Base-by-base conservation (phyloP, 1,140 invertebrate genomes). In the Wiebesia pumilae region DNA sequence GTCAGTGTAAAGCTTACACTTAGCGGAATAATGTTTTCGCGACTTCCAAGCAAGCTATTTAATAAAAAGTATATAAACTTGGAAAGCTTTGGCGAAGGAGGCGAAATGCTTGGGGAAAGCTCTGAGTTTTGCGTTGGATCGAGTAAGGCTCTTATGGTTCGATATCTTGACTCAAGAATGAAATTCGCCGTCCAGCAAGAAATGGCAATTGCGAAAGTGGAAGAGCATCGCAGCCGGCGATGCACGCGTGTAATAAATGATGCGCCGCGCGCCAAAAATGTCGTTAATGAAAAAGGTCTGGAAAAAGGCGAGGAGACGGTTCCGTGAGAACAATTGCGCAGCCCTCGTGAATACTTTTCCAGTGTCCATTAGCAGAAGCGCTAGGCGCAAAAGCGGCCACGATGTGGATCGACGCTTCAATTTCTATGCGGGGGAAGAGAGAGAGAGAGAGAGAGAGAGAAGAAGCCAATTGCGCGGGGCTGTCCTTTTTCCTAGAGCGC, bases 261-360 rank as follows among this genome's bases (percentile, higher is more conserved):
- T 16, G 51, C 51, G 24, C 19, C 47, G 47, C 16, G 58, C 19
- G 54, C 79, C 30, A 77, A 75, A 83, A 83, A 40, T 30, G 71
- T 47, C 24, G 30, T 33, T 73, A 51, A 83, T 83, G 81, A 75
- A 83, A 58, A 83, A 83, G 12, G 51, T 10, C 33, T 58, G 71
- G 69, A 71, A 75, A 82, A 75, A 62, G 10, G 4, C 21, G 14
- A 75, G 33, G 35, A 21, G 33, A 33, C 4, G 81, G 51, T 9
- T 75, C 51, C 82, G 69, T 75, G 82, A 75, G 82, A 83, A 75
- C 82, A 62, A 83, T 75, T 47, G 47, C 69, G 67, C 10, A 30
- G 40, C 65, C 40, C 21, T 51, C 62, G 81, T 43, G 67, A 67
- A 73, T 83, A 83, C 43, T 83, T 83, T 71, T 83, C 81, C 67